phyloP scores from a whole-genome alignment of 1,140 invertebrate species.

The Teleopsis dalmanni region DNA sequence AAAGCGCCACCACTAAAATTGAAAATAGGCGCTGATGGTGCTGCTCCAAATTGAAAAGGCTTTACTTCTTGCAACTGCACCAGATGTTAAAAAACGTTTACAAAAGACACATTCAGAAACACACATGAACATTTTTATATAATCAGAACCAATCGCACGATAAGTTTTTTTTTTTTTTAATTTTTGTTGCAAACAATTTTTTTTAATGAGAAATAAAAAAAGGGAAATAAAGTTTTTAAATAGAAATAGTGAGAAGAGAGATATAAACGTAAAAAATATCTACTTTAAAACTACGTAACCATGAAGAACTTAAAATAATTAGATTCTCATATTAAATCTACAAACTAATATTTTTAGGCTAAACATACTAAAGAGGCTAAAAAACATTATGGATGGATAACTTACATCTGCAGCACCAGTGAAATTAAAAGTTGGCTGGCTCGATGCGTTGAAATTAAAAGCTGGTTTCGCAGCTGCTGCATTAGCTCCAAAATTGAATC shows the following conservation, averaged over 20 bases:
- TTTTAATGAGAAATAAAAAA: too few species aligned
- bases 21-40: constrained; percentile 15
- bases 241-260: constrained; percentile 1
- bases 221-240: too few species aligned
- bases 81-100: too few species aligned
- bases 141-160: too few species aligned
- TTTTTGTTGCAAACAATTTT: too few species aligned
- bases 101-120: too few species aligned
- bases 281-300: too few species aligned
- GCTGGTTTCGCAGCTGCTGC: constrained; percentile 9
- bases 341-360: neutral
- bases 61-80: constrained; percentile 6
- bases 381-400: neutral
- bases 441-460: constrained; percentile 11
- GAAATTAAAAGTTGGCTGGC: constrained; percentile 12
- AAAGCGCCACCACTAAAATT: constrained; percentile 13
- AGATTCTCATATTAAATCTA: neutral
- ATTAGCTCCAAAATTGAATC: constrained; percentile 12
- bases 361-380: neutral
- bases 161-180: too few species aligned
- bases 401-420: constrained; percentile 14
- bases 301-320: constrained; percentile 4
- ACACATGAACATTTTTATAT: too few species aligned
- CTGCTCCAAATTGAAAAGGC: constrained; percentile 17
- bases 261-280: too few species aligned